phyloP scores from a whole-genome alignment of 2,888 invertebrate species.

The Deladenus siricidicola region DNA sequence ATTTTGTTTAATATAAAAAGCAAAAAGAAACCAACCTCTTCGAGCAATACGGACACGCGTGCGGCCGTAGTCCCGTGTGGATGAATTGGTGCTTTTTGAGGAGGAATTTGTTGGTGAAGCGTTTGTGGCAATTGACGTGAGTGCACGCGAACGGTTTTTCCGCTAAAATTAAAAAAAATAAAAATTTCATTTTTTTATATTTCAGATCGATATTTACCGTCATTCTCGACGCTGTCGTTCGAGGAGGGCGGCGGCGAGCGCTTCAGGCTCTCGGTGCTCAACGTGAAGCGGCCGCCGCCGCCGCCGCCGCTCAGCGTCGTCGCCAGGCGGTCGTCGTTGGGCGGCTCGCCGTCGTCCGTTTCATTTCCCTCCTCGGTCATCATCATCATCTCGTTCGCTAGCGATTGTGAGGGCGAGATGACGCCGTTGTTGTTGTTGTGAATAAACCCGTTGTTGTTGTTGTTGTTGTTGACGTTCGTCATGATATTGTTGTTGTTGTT shows the following conservation, averaged over 20 bases:
- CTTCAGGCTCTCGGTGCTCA: too few species aligned
- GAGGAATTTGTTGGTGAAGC: constrained; percentile 53
- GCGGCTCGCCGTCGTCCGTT: too few species aligned
- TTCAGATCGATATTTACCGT: background rate
- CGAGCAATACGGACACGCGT: constrained; percentile 50
- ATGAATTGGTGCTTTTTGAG: constrained; percentile 53
- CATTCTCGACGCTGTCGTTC: background rate
- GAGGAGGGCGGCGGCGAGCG: background rate
- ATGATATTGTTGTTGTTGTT: too few species aligned
- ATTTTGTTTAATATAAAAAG: background rate
- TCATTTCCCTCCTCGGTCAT: too few species aligned
- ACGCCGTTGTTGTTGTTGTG: too few species aligned
- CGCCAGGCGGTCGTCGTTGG: too few species aligned
- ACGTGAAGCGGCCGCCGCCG: too few species aligned
- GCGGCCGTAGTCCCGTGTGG: constrained; percentile 52
- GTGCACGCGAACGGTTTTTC: constrained; percentile 50
- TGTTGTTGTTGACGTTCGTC: too few species aligned
- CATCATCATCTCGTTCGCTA: too few species aligned
- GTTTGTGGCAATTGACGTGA: constrained; percentile 47
- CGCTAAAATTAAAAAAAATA: background rate
- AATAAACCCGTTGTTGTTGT: too few species aligned
- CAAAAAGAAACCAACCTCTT: constrained; percentile 43
- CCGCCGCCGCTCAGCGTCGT: too few species aligned
- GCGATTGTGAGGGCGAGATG: too few species aligned
- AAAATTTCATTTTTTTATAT: background rate